Evolutionary conservation across 2,113 vertebrate species (phyloP), one percentile per base, ranked within the genome.

Genomic region (Scortum barcoo): DNA sequence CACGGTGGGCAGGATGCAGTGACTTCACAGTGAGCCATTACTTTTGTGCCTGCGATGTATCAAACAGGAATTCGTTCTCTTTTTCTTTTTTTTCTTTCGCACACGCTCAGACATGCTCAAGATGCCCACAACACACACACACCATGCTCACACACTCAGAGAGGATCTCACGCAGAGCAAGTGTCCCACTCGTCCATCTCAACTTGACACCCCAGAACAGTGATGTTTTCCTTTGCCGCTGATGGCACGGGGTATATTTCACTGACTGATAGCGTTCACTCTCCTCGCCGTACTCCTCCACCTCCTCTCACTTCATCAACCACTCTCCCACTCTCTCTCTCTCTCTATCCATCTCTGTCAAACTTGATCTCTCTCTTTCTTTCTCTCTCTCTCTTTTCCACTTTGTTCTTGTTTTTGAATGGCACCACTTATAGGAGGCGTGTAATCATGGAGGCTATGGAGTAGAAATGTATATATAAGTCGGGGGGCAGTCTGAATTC

Each of bases 211-310:
- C 86, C 80, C 80, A 81, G 81, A 92, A 84, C 88, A 82, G 90
- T 85, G 92, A 91, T 91, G 89, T 92, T 86, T 90, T 86, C 85
- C 86, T 91, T 91, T 86, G 89, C 86, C 75, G 88, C 67, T 36
- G 28, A 56, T 46, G 68, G 84, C 90, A 68, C 30, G 40, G 81
- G 76, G 89, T 82, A 86, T 88, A 89, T 88, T 87, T 91, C 85
- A 86, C 86, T 72, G 81, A 89, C 79, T 90, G 92, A 92, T 90
- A 74, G 86, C 71, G 24, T 42, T 89, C 88, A 58, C 74, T 86
- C 80, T 80, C 65, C 38, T 46, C 22, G 5, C 62, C 28, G 7
- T 28, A 19, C 78, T 76, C 76, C 53, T 76, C 68, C 76, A 63
- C 78, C 78, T 79, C 44, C 85, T 69, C 65, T 89, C 84, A 72